Evolutionary conservation across 1,140 invertebrate species (phyloP).

Genomic region (Dendrolimus kikuchii): DNA sequence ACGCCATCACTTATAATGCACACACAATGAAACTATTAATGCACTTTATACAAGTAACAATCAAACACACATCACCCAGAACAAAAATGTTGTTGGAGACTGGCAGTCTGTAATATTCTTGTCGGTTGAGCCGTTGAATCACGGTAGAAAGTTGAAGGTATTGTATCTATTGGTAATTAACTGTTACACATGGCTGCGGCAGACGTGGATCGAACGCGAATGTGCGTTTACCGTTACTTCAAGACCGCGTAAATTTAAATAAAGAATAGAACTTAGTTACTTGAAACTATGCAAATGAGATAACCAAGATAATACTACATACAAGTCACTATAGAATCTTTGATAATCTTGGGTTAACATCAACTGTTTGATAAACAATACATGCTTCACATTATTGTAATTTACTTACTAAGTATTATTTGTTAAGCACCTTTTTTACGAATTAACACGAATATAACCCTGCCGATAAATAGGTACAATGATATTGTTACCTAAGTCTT

Average conservation of each 20-base stretch:
- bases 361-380: too few relatives aligned
- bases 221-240: conserved; percentile 49
- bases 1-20: conserved; percentile 49
- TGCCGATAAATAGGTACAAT: too few relatives aligned
- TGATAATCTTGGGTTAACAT: too few relatives aligned
- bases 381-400: too few relatives aligned
- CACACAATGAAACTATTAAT: conserved; percentile 9
- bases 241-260: conserved; percentile 37
- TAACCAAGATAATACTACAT: too few relatives aligned
- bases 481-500: too few relatives aligned
- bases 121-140: conserved; percentile 45
- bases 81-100: conserved; percentile 18
- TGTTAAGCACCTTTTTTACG: too few relatives aligned
- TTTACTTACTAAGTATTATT: too few relatives aligned
- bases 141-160: conserved; percentile 62
- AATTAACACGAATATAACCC: too few relatives aligned
- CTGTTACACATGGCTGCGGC: conserved; percentile 53
- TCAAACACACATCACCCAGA: conserved; percentile 17
- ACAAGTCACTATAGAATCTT: too few relatives aligned
- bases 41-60: conserved; percentile 6
- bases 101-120: conserved; percentile 14
- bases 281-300: too few relatives aligned
- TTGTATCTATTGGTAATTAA: conserved; percentile 56
- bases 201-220: conserved; percentile 50
- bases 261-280: too few relatives aligned